Evolutionary conservation across 2,888 invertebrate genomes (phyloP), one percentile per base, ranked within the genome.

Genomic region (Bursaphelenchus okinawaensis): DNA sequence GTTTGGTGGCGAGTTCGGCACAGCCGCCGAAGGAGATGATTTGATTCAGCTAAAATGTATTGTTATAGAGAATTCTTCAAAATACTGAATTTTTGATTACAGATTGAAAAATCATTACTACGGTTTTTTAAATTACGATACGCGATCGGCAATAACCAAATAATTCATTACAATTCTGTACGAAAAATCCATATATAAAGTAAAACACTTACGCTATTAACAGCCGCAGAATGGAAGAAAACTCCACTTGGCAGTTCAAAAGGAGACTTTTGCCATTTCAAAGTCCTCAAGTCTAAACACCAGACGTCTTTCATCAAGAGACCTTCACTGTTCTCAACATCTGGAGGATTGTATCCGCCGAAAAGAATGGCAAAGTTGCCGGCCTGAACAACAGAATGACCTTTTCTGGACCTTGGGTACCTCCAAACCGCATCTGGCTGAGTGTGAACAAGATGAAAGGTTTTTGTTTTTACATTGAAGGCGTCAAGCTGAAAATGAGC

Each of bases 181-280:
- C n/a, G 57, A n/a, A 20, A 56, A 24, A 56, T 28, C 27, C 1
- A 16, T 1, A 8, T 6, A 3, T 58, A 4, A 29, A 24, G 19
- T 59, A 20, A 27, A 59, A 7, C 4, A n/a, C 63, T 29, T 55
- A 74, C 72, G 27, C 51, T 27, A 0, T 75, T 76, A 12, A 76
- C 65, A 0, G 65, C 67, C 0, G 75, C 68, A 20, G 72, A 70
- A 55, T 78, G 78, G 65, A 78, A 77, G 29, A 73, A 76, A 4
- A 77, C 74, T 8, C 70, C 51, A 9, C 52, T 40, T 0, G 63
- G 63, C n/a, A 77, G 58, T 0, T 24, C 16, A 4, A 55, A n/a
- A 0, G 55, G 24, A 22, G 65, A 64, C 40, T 69, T 67, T 19
- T 50, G 66, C 77, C 77, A 77, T 9, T 60, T 31, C 7, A 55